Conservation (phyloP, 2,113 vertebrate species). For the Perognathus longimembris region DNA sequence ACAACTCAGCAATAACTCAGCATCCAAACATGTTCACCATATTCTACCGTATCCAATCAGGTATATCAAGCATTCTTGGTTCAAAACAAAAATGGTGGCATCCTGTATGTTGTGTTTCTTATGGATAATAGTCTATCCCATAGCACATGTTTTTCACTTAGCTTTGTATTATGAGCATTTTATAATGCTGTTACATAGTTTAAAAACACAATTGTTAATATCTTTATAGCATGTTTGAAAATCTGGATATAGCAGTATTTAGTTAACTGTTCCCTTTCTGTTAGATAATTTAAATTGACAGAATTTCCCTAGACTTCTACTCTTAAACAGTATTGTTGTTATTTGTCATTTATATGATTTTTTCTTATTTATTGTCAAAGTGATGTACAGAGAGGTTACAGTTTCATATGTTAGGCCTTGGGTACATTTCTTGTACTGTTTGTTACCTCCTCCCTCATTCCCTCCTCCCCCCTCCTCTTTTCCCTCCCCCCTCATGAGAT, state of each 20-base stretch:
- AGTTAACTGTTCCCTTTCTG: not conserved
- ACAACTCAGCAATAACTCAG: not conserved
- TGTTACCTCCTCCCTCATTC: no score
- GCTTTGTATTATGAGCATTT: not conserved
- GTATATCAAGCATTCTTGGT: conserved; percentile 14
- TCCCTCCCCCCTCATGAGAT: no score
- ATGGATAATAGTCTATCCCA: no score
- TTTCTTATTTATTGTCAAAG: no score
- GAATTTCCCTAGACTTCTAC: not conserved
- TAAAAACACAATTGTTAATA: not conserved
- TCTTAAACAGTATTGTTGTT: not conserved
- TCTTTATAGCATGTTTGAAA: not conserved
- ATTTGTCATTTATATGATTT: not conserved
- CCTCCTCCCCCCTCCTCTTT: no score
- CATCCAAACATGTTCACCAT: not conserved
- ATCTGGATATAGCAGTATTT: not conserved
- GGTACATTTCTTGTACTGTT: no score
- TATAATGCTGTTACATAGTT: not conserved
- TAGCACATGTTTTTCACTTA: not conserved
- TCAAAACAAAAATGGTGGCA: not conserved
- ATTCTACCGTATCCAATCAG: not conserved
- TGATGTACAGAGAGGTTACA: no score
- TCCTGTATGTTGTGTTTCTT: not conserved
- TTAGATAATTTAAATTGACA: not conserved
- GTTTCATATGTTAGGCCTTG: no score